phyloP scores from a whole-genome alignment of 2,888 invertebrate species.

The Patella depressa region DNA sequence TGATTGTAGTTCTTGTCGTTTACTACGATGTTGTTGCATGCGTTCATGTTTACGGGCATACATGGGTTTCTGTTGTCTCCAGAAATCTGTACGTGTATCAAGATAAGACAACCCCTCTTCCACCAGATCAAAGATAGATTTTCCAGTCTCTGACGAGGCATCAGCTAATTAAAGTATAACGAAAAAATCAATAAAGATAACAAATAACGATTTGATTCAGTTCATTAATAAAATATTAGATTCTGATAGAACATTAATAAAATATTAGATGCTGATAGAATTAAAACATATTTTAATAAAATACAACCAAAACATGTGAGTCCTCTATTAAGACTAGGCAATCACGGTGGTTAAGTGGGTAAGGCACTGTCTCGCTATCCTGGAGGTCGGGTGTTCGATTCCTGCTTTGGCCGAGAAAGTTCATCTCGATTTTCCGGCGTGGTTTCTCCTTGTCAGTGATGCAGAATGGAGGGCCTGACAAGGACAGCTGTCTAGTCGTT shows the following conservation, averaged over 20 bases:
- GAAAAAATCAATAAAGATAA: neutral
- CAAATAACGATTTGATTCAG: neutral
- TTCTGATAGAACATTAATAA: neutral
- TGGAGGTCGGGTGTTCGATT: no score
- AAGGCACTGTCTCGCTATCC: no score
- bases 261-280: neutral
- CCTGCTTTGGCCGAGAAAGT: no score
- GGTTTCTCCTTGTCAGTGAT: no score
- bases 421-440: no score
- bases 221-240: neutral
- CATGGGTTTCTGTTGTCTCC: constrained; percentile 80
- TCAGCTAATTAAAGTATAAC: constrained; percentile 40
- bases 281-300: no score
- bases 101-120: constrained; percentile 86
- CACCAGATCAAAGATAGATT: constrained; percentile 60
- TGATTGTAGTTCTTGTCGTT: constrained; percentile 36
- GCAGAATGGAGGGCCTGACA: no score
- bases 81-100: constrained; percentile 88
- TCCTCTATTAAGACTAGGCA: no score
- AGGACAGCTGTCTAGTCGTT: no score
- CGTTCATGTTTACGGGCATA: constrained; percentile 66
- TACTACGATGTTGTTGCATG: constrained; percentile 42
- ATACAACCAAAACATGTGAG: no score
- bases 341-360: no score
- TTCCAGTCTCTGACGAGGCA: constrained; percentile 57